phyloP scores from a whole-genome alignment of 2,888 invertebrate genomes.

The Diplazon laetatorius region DNA sequence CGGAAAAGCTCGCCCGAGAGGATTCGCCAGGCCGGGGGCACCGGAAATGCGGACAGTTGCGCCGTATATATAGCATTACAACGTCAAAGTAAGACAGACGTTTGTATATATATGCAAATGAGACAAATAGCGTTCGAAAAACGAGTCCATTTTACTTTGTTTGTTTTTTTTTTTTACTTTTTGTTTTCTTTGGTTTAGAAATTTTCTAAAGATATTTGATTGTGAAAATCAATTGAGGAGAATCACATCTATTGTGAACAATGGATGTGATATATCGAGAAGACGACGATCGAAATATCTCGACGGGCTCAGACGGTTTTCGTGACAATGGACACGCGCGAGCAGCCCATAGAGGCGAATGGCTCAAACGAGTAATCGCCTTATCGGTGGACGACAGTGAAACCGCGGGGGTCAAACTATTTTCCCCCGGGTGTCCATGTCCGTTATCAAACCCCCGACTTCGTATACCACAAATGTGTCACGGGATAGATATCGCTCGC shows the following conservation, averaged over 20 bases:
- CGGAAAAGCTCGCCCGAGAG: slow-evolving; percentile 34
- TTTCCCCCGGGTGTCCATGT: slow-evolving; percentile 13
- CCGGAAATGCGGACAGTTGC: slow-evolving; percentile 47
- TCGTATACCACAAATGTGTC: slow-evolving; percentile 21
- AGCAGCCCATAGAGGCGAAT: neutral
- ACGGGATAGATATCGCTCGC: neutral
- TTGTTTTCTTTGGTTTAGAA: too few species aligned
- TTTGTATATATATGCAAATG: neutral
- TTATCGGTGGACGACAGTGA: slow-evolving; percentile 40
- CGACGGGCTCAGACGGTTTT: neutral
- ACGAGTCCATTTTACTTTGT: too few species aligned
- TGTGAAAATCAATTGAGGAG: too few species aligned
- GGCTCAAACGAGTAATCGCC: slow-evolving; percentile 28
- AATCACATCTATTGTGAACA: too few species aligned
- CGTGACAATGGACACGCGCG: neutral
- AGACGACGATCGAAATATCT: neutral
- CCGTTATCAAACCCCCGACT: slow-evolving; percentile 6
- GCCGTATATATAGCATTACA: slow-evolving; percentile 3
- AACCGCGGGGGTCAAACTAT: slow-evolving; percentile 25
- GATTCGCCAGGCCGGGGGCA: slow-evolving; percentile 32
- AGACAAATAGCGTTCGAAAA: too few species aligned
- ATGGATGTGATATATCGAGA: too few species aligned
- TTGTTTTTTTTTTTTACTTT: too few species aligned
- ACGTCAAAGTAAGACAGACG: slow-evolving; percentile 20
- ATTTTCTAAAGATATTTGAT: too few species aligned